phyloP scores from a whole-genome alignment of 2,888 invertebrate genomes.

The Lasioglossum vierecki region DNA sequence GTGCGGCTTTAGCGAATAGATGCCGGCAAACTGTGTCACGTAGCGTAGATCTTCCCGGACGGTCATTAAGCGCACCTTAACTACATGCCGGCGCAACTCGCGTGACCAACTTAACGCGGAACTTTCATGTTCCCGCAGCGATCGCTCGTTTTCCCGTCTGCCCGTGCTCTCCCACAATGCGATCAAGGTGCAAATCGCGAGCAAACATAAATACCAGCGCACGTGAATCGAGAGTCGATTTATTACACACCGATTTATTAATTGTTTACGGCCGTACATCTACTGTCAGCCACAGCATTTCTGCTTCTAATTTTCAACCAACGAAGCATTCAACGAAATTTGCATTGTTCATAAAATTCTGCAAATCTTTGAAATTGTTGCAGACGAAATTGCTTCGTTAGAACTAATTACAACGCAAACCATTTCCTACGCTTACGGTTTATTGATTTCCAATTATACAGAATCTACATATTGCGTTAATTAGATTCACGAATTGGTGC shows the following conservation, averaged over 20 bases:
- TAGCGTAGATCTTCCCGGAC: slow-evolving; percentile 52
- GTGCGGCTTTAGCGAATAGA: slow-evolving; percentile 21
- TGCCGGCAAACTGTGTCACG: slow-evolving; percentile 64
- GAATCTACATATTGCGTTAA: too few relatives aligned
- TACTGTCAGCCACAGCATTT: neutral
- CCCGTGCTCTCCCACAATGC: slow-evolving; percentile 32
- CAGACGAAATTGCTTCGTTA: too few relatives aligned
- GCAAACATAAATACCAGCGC: slow-evolving; percentile 25
- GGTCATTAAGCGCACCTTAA: slow-evolving; percentile 65
- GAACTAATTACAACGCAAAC: too few relatives aligned
- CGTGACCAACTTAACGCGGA: slow-evolving; percentile 70
- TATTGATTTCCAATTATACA: too few relatives aligned
- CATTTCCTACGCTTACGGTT: too few relatives aligned
- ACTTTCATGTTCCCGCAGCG: slow-evolving; percentile 51
- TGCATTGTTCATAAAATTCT: neutral
- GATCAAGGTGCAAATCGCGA: slow-evolving; percentile 49
- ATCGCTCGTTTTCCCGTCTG: slow-evolving; percentile 46
- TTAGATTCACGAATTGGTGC: too few relatives aligned
- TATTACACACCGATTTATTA: neutral
- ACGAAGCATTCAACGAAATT: neutral
- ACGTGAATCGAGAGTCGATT: neutral
- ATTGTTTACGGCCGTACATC: neutral
- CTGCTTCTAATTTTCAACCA: neutral
- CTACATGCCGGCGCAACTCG: slow-evolving; percentile 53
- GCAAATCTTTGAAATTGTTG: neutral